Base-by-base conservation (phyloP, 1,140 invertebrate species). In the Aricia agestis region DNA sequence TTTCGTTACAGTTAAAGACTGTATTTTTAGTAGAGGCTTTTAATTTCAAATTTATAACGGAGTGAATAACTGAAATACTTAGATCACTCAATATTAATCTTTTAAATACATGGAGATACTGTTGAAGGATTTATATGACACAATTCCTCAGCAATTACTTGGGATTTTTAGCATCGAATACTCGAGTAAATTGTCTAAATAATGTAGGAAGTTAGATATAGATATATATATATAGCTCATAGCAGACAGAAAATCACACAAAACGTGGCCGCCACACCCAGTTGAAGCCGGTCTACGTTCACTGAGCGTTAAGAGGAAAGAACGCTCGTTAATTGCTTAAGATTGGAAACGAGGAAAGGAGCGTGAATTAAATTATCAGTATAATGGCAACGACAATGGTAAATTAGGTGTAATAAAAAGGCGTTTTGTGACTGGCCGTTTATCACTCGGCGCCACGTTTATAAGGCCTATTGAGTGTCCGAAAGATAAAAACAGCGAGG, bases 401-500 rank as follows among this genome's bases (percentile, higher is more conserved):
- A 15, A 52, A 52, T 52, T 52, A 52, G 45, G 45, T 52, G 45
- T 52, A 15, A 52, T 52, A 52, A 52, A 36, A 52, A 52, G 7
- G 45, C 59, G 10, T 63, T 63, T 59, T 63, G 6, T 18, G 59
- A 25, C 59, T 5, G 17, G 19, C 18, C 59, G 59, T 19, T 63
- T 25, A 25, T 19, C 7, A 19, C 59, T 63, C 18, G 9, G 18
- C 18, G 18, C n/a, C 52, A 45, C 66, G 52, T 52, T 67, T 11
- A 67, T 17, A 67, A 18, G 42, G 42, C 36, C 10, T 11, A 58
- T 32, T 32, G 65, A 72, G 74, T 77, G 59, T 76, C 72, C 67
- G 70, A 70, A 70, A 74, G 75, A 75, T 81, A 84, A 87, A 87
- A 87, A 86, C 76, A 72, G 69, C 82, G 85, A 85, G 82, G 83